These are phyloP conservation scores for Protonibea diacanthus DNA, from an alignment of 2,797 vertebrate species.

Conservation along the genomic window DNA sequence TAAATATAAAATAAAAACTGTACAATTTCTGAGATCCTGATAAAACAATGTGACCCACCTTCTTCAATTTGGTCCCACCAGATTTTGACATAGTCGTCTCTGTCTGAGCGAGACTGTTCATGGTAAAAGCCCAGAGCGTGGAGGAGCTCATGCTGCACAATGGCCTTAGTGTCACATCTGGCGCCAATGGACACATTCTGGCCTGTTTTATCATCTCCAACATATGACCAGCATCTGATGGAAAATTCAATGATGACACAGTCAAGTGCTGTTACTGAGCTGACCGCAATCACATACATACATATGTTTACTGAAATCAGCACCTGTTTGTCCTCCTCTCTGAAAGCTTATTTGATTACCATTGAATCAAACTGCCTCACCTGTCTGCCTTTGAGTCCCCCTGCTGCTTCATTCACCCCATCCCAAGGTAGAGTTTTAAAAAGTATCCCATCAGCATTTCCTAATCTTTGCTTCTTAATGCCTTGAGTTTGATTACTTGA, in stretches of 20 bases:
- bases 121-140: conserved; percentile 93
- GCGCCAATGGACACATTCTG: conserved; percentile 90
- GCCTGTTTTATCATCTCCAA: conserved; percentile 87
- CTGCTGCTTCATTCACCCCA: no score
- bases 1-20: no score
- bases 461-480: conserved; percentile 11
- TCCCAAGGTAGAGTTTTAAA: background rate
- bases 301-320: no score
- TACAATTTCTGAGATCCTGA: background rate
- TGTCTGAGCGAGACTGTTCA: conserved; percentile 91
- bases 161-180: conserved; percentile 88
- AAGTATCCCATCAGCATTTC: conserved; percentile 12
- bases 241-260: background rate
- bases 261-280: background rate
- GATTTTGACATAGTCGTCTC: conserved; percentile 92
- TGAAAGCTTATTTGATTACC: no score
- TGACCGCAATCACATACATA: no score
- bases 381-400: no score
- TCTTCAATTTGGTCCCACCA: conserved; percentile 90
- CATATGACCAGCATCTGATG: conserved; percentile 91
- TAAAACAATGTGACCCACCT: conserved; percentile 79
- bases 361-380: no score
- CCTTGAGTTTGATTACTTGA: conserved; percentile 11
- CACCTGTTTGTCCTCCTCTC: no score
- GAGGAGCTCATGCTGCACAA: conserved; percentile 92